These are phyloP conservation scores for Cephalotes varians DNA, from an alignment of 2,888 invertebrate species.

Conservation along the genomic window DNA sequence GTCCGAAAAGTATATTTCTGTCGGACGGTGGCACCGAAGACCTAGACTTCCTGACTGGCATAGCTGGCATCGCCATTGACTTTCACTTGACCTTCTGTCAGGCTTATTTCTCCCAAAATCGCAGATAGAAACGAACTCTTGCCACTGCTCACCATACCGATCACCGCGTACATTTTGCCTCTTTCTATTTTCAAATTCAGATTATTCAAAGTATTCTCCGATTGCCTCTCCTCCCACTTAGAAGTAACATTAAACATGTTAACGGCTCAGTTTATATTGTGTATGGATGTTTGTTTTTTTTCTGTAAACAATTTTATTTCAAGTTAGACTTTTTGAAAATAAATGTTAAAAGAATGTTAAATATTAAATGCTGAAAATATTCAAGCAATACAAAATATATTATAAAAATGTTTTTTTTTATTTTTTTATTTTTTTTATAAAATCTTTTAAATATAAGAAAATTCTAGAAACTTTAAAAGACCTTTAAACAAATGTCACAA, in stretches of 20 bases:
- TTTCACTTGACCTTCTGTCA: constrained; percentile 88
- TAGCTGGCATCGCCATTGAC: constrained; percentile 90
- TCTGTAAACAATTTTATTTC: constrained; percentile 49
- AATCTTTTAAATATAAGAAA: neutral
- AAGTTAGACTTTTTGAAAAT: neutral
- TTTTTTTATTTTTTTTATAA: no score
- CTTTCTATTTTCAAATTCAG: constrained; percentile 87
- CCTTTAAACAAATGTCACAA: no score
- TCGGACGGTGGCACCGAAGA: constrained; percentile 91
- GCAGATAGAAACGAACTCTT: constrained; percentile 90
- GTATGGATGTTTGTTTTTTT: constrained; percentile 50
- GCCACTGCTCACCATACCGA: constrained; percentile 92
- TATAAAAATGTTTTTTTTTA: neutral
- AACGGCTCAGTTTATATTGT: constrained; percentile 68
- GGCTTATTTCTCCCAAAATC: constrained; percentile 91
- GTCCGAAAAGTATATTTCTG: constrained; percentile 96
- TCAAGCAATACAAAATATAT: neutral
- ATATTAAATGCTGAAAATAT: neutral
- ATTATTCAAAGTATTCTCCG: constrained; percentile 87
- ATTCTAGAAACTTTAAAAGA: no score
- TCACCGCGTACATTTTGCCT: constrained; percentile 89
- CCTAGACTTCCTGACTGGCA: constrained; percentile 95
- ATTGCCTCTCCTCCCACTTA: constrained; percentile 87
- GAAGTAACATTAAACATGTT: constrained; percentile 82
- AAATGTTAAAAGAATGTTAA: neutral